phyloP scores from a whole-genome alignment of 2,888 invertebrate species.

The Drosophila borealis region DNA sequence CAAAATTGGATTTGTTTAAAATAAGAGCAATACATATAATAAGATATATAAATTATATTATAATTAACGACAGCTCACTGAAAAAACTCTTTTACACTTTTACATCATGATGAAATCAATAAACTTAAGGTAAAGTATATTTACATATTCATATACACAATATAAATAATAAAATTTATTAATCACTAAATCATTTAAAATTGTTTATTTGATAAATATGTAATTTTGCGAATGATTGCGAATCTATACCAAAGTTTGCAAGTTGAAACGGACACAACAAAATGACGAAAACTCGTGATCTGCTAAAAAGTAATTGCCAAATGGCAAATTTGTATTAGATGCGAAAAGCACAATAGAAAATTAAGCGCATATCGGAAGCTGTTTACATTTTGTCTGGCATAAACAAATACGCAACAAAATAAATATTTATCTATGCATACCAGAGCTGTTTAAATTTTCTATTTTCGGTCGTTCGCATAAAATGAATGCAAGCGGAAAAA shows the following conservation, averaged over 20 bases:
- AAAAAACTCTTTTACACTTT: too few species aligned
- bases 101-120: too few species aligned
- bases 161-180: background rate
- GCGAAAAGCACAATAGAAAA: constrained; percentile 13
- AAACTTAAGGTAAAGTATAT: background rate
- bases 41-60: too few species aligned
- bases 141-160: background rate
- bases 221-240: background rate
- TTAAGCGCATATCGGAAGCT: constrained; percentile 23
- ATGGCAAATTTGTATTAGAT: constrained; percentile 11
- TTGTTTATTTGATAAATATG: background rate
- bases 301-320: constrained; percentile 17
- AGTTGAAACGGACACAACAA: background rate
- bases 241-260: background rate
- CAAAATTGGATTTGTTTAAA: too few species aligned
- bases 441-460: constrained; percentile 17
- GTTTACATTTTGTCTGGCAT: constrained; percentile 54
- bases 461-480: constrained; percentile 23
- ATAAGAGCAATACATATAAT: too few species aligned
- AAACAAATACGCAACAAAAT: constrained; percentile 48
- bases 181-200: background rate
- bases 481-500: constrained; percentile 41
- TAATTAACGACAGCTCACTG: too few species aligned
- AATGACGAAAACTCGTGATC: constrained; percentile 2
- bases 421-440: constrained; percentile 47